Conservation (phyloP, 1,140 invertebrate species). For the Saccostrea cuccullata region DNA sequence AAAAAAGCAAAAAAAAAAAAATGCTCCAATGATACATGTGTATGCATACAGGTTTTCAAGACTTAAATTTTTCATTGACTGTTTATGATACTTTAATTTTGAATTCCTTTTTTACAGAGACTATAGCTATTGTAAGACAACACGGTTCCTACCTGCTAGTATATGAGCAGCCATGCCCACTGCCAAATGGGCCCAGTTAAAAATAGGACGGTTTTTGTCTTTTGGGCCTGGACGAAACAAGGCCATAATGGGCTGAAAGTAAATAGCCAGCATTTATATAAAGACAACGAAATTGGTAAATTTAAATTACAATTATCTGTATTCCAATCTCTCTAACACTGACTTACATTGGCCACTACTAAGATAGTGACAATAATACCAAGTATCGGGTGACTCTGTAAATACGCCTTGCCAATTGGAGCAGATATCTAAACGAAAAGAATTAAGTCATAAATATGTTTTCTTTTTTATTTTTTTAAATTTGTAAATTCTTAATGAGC, state of each 20-base stretch:
- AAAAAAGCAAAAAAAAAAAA: too few species aligned
- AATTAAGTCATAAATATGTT: not conserved
- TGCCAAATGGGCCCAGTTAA: conserved; percentile 97
- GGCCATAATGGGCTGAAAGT: conserved; percentile 91
- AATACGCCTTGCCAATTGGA: conserved; percentile 57
- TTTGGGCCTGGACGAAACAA: conserved; percentile 91
- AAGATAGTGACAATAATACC: conserved; percentile 75
- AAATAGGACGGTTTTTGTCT: conserved; percentile 87
- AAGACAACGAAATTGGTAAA: not conserved
- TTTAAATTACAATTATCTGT: not conserved
- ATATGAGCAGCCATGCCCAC: conserved; percentile 94
- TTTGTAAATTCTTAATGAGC: too few species aligned
- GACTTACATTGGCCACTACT: conserved; percentile 74
- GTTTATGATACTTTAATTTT: too few species aligned
- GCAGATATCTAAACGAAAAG: conserved; percentile 58
- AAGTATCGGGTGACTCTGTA: conserved; percentile 73
- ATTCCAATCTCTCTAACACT: not conserved
- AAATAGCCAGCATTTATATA: conserved; percentile 14
- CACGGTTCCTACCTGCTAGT: conserved; percentile 84
- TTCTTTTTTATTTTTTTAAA: not conserved
- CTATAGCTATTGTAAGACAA: not conserved
- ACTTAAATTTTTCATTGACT: too few species aligned
- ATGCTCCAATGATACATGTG: too few species aligned
- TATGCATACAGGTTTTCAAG: too few species aligned
- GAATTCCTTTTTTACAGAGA: too few species aligned